These are phyloP conservation scores for Caracal caracal DNA, from an alignment of 2,113 vertebrate genomes.

Conservation along the genomic window DNA sequence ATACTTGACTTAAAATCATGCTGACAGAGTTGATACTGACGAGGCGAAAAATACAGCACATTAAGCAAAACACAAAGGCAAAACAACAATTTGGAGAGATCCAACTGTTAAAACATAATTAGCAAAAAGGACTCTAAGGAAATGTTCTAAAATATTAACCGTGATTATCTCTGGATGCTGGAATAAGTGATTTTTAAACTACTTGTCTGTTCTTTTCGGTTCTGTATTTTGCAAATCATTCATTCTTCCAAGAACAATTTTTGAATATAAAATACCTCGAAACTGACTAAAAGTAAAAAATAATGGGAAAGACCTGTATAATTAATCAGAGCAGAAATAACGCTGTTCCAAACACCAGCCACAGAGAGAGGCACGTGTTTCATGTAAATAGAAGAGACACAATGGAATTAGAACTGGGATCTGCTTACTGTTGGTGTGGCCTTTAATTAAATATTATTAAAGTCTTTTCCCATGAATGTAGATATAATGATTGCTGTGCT, in stretches of 20 bases:
- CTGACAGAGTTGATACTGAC: not conserved
- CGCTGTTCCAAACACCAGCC: not conserved
- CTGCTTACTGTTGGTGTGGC: constrained; percentile 9
- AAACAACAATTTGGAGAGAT: constrained; percentile 28
- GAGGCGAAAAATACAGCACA: not conserved
- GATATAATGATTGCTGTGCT: constrained; percentile 8
- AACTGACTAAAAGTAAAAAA: not conserved
- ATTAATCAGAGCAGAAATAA: constrained; percentile 30
- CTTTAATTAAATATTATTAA: constrained; percentile 56
- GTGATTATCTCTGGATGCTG: not conserved
- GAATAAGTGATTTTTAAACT: not conserved
- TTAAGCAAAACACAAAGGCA: not conserved
- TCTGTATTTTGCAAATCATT: constrained; percentile 19
- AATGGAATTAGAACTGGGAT: not conserved
- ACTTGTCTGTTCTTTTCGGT: constrained; percentile 16
- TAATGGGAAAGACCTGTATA: not conserved
- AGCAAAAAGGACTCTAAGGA: not conserved
- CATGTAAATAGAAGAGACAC: constrained; percentile 14
- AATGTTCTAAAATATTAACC: constrained; percentile 9
- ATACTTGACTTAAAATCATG: not conserved
- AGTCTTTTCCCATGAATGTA: constrained; percentile 20
- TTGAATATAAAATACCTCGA: constrained; percentile 43
- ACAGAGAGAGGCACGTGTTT: not conserved
- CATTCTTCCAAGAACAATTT: not conserved
- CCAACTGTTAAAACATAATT: constrained; percentile 4